Evolutionary conservation across 2,113 vertebrate genomes (phyloP).

Genomic region (chimpanzee (Pan troglodytes)): NHGRI_mPanTro3-v2.1_pri NC_086015.1:16016001-16016500

Average conservation of each 20-base stretch:
- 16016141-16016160: neutral
- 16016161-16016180: neutral
- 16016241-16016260: conserved; percentile 5
- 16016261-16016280: neutral
- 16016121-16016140: neutral
- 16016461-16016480: neutral
- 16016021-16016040: neutral
- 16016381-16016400: conserved; percentile 44
- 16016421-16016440: conserved; percentile 38
- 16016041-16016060: neutral
- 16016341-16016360: conserved; percentile 11
- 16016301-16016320: neutral
- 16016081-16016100: neutral
- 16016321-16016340: neutral
- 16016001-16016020: neutral
- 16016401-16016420: conserved; percentile 18
- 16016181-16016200: neutral
- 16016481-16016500: neutral
- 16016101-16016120: neutral
- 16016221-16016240: neutral
- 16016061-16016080: neutral
- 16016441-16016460: conserved; percentile 4
- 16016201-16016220: neutral
- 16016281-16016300: neutral
- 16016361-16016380: conserved; percentile 31